These are phyloP conservation scores for Cataglyphis rosenhaueri DNA, from an alignment of 2,888 invertebrate species.

Conservation along the genomic window DNA sequence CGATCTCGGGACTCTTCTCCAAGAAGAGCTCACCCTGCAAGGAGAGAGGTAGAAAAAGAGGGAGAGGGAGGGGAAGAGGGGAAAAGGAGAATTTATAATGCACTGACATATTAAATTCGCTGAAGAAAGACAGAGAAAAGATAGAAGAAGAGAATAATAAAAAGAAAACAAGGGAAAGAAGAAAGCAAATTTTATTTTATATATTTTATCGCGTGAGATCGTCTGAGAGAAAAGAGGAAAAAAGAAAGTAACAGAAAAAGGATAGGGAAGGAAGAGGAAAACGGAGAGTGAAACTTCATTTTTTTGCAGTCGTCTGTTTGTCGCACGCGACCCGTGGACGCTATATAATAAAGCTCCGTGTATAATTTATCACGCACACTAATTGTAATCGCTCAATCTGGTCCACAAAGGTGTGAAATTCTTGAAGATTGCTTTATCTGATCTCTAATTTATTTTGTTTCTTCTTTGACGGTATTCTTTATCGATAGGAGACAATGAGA, in stretches of 20 bases:
- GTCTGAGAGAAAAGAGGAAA: neutral
- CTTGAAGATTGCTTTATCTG: neutral
- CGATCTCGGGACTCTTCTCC: constrained; percentile 21
- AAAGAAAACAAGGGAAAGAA: neutral
- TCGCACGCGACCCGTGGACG: constrained; percentile 7
- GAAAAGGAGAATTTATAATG: constrained; percentile 1
- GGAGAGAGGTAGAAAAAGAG: neutral
- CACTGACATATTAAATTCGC: neutral
- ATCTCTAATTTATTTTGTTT: constrained; percentile 9
- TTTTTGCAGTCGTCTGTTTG: constrained; percentile 16
- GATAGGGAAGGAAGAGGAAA: neutral
- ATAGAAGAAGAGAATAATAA: neutral
- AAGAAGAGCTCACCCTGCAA: neutral
- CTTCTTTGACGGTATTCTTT: neutral
- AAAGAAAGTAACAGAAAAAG: neutral
- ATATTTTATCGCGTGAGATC: neutral
- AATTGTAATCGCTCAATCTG: neutral
- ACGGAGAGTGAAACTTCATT: constrained; percentile 3
- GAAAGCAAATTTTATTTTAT: constrained; percentile 1
- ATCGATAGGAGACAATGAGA: neutral
- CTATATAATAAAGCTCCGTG: neutral
- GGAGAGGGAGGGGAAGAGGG: neutral
- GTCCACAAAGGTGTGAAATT: neutral
- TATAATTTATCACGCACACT: constrained; percentile 1
- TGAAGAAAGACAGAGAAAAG: neutral